Base-by-base conservation (phyloP, 2,888 invertebrate species). In the Watsonalla binaria region DNA sequence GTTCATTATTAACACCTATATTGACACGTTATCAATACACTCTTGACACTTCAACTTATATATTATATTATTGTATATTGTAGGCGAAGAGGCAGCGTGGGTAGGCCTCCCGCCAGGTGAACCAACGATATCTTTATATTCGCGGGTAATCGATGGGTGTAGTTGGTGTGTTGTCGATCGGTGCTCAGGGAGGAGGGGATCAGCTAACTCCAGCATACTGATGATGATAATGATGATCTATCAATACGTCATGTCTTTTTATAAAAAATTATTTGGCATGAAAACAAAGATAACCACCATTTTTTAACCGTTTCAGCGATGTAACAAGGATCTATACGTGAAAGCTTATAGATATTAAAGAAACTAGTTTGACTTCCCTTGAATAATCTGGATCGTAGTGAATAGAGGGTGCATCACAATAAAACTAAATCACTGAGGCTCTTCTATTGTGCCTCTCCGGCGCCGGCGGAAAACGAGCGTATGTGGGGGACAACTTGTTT, bases 361-460 rank as follows among this genome's bases (percentile, higher is more conserved):
- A 55, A 63, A 65, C 62, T 63, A 70, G 68, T 76, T 75, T 62
- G 74, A 70, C 66, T 76, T 70, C 72, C 76, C 65, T 71, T 75
- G 76, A 80, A 80, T 81, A 82, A 84, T 84, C 75, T 78, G 69
- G 69, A 71, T 75, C 71, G 65, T 58, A 68, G 66, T 65, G 75
- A 76, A 76, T 72, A 67, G 80, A 81, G 89, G 90, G 88, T 86
- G 88, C 82, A 88, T 83, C 81, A 89, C 85, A 90, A 89, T 90
- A 89, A 90, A 90, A 86, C 83, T 90, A 90, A 89, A 90, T 90
- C 89, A 89, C 85, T 72, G 80, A 83, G 81, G 76, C 83, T 79
- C 69, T 76, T 73, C 82, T 77, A 85, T 86, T 88, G 87, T 89
- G 79, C 77, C 74, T 71, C 76, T 73, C 73, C 82, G 90, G 87